A percentile compares a stretch with the other conserved stretches of the same genome.
phyloP scores from a whole-genome alignment of 1,140 invertebrate genomes.

The Drosophila triauraria region DNA sequence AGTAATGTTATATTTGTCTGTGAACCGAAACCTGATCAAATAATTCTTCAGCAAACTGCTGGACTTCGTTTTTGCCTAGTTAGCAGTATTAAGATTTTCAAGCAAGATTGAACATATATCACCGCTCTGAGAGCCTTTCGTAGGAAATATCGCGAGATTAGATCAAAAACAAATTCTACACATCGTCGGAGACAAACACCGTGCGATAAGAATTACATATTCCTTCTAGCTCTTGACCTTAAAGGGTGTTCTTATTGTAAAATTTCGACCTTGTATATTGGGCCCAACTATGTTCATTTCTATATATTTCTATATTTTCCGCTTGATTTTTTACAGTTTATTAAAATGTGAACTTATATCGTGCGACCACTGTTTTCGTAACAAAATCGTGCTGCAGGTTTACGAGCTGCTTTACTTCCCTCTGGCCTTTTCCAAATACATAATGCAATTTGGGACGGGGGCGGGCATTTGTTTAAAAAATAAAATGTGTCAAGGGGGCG shows the following conservation, averaged over 20 bases:
- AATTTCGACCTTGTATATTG: no score
- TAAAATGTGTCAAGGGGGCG: slow-evolving; percentile 16
- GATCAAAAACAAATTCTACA: neutral
- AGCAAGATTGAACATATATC: neutral
- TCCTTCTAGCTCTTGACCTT: no score
- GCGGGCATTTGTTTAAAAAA: slow-evolving; percentile 19
- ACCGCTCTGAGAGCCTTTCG: neutral
- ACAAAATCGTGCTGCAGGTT: slow-evolving; percentile 27
- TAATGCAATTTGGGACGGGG: slow-evolving; percentile 14
- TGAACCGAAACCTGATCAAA: slow-evolving; percentile 1
- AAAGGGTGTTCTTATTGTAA: no score
- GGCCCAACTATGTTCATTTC: no score
- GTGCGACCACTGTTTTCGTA: slow-evolving; percentile 18
- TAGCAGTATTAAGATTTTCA: neutral
- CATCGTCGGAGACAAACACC: neutral
- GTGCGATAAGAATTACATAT: no score
- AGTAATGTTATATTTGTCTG: slow-evolving; percentile 1
- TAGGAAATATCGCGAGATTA: neutral
- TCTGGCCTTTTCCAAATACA: slow-evolving; percentile 13
- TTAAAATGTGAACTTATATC: neutral
- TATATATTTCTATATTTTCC: neutral
- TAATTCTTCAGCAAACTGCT: neutral
- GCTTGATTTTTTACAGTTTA: neutral
- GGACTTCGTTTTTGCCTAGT: neutral
- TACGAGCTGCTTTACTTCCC: slow-evolving; percentile 14